Base-by-base conservation (phyloP, 2,797 vertebrate species). In the Zenarchopterus dispar region DNA sequence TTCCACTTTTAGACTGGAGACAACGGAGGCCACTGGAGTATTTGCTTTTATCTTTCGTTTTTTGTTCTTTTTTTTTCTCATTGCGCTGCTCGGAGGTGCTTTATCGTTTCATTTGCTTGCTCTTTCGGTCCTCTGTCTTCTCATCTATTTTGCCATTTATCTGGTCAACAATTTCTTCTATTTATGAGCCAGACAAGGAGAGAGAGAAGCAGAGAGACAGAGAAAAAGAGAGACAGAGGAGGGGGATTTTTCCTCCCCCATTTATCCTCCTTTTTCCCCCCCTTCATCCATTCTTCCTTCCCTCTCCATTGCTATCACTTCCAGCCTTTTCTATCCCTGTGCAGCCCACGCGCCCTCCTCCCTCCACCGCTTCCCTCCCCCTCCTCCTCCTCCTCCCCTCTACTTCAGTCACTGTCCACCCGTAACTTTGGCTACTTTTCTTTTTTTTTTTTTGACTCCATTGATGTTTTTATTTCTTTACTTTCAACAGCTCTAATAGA, bases 51-150 rank as follows among this genome's bases (percentile, higher is more conserved):
- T 93, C 84, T 93, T 93, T 88, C 91, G 89, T 78, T 93, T 91
- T 90, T 89, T 93, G 80, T 93, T 92, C 89, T 93, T 93, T 87
- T 92, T 93, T 85, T 91, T 93, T 81, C 90, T 94, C 90, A 93
- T 94, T 80, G 90, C 87, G 82, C 81, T 92, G 83, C 89, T 93
- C 87, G 93, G 92, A 90, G 93, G 91, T 77, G 91, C 92, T 86
- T 82, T 93, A 55, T 86, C 91, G 73, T 88, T 92, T 87, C 91
- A 92, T 87, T 83, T 93, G 87, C 88, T 92, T 48, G 84, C 88
- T 84, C 92, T 93, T 79, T 92, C 91, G 48, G 69, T 93, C 82
- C 87, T 93, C 88, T 93, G 88, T 84, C 92, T 93, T 71, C 87
- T 93, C 81, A 90, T 93, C 88, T 93, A 92, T 84, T 93, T 93